These are phyloP conservation scores for Palythoa grandiflora DNA, from an alignment of 92 coral and sea anemone species.

Conservation along the genomic window DNA sequence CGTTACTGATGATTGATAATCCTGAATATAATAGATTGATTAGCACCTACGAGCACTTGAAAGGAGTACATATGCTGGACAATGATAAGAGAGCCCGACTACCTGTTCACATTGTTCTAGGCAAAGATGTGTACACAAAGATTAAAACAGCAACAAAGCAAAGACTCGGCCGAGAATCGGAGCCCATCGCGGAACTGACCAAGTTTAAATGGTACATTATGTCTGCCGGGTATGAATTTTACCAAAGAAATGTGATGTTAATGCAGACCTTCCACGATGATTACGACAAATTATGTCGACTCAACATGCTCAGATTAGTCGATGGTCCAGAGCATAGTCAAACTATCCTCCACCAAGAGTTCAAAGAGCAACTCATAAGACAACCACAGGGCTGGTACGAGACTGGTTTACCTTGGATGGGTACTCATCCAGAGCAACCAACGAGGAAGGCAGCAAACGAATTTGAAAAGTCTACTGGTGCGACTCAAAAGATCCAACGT, in stretches of 20 bases:
- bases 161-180: constrained; percentile 15
- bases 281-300: constrained; percentile 27
- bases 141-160: constrained; percentile 34
- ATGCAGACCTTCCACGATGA: constrained; percentile 30
- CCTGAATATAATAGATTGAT: constrained; percentile 10
- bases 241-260: background rate
- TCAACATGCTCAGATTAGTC: constrained; percentile 28
- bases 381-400: constrained; percentile 14
- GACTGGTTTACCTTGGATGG: constrained; percentile 3
- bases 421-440: constrained; percentile 1
- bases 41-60: constrained; percentile 7
- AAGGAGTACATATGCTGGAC: constrained; percentile 27
- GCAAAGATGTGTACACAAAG: constrained; percentile 20
- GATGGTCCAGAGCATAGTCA: constrained; percentile 34
- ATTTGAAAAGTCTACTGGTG: background rate
- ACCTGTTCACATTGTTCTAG: constrained; percentile 47
- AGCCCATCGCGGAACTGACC: constrained; percentile 41
- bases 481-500: background rate
- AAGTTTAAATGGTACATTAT: constrained; percentile 33
- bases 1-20: constrained; percentile 11
- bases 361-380: constrained; percentile 17
- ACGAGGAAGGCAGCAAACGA: constrained; percentile 9
- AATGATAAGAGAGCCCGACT: constrained; percentile 13
- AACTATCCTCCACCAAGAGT: background rate
- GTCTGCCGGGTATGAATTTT: constrained; percentile 29